Evolutionary conservation across 2,888 invertebrate species (phyloP).

Genomic region (Tortricodes alternella): DNA sequence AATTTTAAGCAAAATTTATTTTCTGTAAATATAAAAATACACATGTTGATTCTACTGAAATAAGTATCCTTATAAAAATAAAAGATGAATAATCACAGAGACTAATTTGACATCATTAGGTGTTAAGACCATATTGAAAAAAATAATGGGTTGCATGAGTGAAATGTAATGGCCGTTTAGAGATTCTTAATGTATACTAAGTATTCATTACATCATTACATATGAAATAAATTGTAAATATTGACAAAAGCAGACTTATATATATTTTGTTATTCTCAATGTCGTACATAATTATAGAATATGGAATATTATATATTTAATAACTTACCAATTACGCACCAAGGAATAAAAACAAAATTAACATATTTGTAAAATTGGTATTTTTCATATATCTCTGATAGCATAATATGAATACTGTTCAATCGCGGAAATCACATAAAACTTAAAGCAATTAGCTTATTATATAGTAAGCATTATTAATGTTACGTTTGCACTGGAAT

Average conservation of each 20-base stretch:
- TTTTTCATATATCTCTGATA: conserved; percentile 28
- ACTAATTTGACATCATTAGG: no score
- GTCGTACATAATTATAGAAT: neutral
- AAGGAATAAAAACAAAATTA: conserved; percentile 16
- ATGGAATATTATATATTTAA: neutral
- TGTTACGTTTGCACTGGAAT: conserved; percentile 17
- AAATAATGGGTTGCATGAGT: no score
- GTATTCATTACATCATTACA: no score
- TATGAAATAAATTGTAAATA: no score
- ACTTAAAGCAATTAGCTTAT: neutral
- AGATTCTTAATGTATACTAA: conserved; percentile 16
- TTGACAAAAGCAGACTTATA: neutral
- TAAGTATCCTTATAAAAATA: conserved; percentile 38
- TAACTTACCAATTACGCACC: neutral
- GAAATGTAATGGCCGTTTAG: conserved; percentile 6
- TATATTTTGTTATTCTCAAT: neutral
- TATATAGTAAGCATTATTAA: conserved; percentile 33
- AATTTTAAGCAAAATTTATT: conserved; percentile 57
- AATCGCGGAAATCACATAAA: conserved; percentile 29
- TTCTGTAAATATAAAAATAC: conserved; percentile 65
- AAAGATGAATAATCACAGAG: conserved; percentile 46
- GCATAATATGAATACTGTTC: conserved; percentile 44
- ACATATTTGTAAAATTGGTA: conserved; percentile 22
- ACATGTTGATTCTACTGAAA: conserved; percentile 38
- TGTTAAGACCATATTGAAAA: no score